Percentiles rank a stretch among this genome's conserved stretches.
These are phyloP conservation scores for Microcebus jonahi DNA, from an alignment of 2,113 vertebrate genomes.

Conservation along the genomic window DNA sequence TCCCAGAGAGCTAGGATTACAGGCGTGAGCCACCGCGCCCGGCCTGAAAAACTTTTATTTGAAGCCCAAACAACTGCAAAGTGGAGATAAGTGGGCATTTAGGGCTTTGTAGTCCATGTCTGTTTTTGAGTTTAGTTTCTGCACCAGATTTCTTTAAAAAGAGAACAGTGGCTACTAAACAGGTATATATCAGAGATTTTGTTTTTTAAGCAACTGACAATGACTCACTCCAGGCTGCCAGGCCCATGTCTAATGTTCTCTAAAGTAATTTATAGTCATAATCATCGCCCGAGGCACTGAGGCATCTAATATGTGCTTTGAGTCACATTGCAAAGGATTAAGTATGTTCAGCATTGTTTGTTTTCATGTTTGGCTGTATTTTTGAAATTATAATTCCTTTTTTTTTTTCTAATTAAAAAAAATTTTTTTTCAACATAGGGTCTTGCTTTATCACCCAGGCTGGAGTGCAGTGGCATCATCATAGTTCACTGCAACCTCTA, in stretches of 20 bases:
- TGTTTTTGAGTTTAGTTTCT: conserved; percentile 35
- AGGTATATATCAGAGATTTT: background rate
- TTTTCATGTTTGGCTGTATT: background rate
- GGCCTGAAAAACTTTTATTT: background rate
- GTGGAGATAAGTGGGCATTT: background rate
- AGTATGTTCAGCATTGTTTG: background rate
- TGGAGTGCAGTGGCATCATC: too few species aligned
- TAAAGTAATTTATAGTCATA: conserved; percentile 11
- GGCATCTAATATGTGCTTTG: background rate
- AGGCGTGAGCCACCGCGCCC: too few species aligned
- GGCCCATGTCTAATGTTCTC: conserved; percentile 30
- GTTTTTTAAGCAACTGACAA: background rate
- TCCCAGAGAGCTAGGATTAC: too few species aligned
- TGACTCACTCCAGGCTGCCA: conserved; percentile 41
- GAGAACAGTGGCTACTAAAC: background rate
- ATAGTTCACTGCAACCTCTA: too few species aligned
- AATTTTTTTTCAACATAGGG: too few species aligned
- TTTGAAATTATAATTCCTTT: background rate
- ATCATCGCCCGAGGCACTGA: background rate
- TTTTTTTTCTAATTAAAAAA: too few species aligned
- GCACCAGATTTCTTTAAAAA: conserved; percentile 10
- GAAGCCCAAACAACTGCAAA: background rate
- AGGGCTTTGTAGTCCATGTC: background rate
- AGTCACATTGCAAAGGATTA: conserved; percentile 30
- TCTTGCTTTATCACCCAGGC: too few species aligned